These are phyloP conservation scores for Morinoia aosen DNA, from an alignment of 2,888 invertebrate genomes.

Conservation along the genomic window DNA sequence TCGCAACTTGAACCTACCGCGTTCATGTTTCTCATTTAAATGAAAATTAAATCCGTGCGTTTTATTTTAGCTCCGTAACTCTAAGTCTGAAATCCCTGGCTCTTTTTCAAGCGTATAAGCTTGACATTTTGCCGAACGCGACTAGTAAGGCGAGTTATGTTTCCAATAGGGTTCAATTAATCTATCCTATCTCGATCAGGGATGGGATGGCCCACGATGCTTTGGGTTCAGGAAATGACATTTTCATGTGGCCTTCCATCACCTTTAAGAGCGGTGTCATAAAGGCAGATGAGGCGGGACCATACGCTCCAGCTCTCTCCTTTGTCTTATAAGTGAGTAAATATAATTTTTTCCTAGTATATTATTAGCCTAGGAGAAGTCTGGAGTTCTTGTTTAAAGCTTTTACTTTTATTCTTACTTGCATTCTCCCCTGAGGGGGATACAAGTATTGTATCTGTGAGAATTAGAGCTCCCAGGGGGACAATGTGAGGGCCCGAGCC, in stretches of 20 bases:
- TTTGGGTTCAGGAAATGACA: constrained; percentile 3
- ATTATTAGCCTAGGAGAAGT: background rate
- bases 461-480: no score
- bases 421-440: no score
- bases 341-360: background rate
- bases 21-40: background rate
- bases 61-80: background rate
- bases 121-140: background rate
- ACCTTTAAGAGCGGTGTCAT: background rate
- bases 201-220: background rate
- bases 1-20: background rate
- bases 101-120: background rate
- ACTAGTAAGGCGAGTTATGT: background rate
- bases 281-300: background rate
- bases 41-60: background rate
- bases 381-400: background rate
- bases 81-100: background rate
- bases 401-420: no score
- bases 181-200: background rate
- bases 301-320: background rate
- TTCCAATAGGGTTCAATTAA: background rate
- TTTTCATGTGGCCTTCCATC: background rate
- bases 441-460: no score
- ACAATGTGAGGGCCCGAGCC: no score
- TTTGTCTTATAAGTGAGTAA: background rate